phyloP scores from a whole-genome alignment of 2,797 vertebrate genomes.

The Scyliorhinus canicula region DNA sequence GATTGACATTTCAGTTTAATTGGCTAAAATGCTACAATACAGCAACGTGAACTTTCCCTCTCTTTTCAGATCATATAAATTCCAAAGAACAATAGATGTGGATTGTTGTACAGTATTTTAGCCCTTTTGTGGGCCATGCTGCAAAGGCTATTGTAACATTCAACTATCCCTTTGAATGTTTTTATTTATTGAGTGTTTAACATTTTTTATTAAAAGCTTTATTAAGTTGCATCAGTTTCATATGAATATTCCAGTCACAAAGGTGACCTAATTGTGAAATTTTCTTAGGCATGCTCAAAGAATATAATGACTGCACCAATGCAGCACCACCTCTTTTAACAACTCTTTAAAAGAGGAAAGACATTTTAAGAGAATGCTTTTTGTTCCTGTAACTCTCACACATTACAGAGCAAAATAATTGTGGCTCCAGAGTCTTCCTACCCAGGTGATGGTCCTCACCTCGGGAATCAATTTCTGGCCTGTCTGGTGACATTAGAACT shows the following conservation, averaged over 20 bases:
- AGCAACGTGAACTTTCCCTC: neutral
- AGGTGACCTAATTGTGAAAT: neutral
- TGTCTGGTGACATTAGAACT: neutral
- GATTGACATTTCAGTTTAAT: conserved; percentile 10
- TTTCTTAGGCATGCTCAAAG: neutral
- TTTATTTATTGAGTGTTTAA: conserved; percentile 15
- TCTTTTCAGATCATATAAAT: neutral
- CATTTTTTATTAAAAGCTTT: conserved; percentile 7
- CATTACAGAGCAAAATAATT: neutral
- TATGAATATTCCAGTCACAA: neutral
- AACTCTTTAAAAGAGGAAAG: neutral
- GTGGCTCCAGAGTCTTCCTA: neutral
- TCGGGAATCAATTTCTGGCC: neutral
- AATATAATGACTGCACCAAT: neutral
- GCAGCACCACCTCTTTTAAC: neutral
- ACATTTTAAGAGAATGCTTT: neutral
- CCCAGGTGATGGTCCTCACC: neutral
- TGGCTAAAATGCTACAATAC: conserved; percentile 22
- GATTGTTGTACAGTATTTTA: neutral
- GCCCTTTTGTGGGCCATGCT: neutral
- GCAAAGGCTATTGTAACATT: neutral
- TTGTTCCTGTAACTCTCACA: neutral
- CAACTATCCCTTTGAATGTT: neutral
- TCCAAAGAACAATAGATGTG: neutral
- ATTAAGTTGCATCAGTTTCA: neutral